A percentile compares a stretch with the other conserved stretches of the same genome.
Evolutionary conservation across 2,113 vertebrate genomes (phyloP).

Genomic region (Butastur rufipennis): DNA sequence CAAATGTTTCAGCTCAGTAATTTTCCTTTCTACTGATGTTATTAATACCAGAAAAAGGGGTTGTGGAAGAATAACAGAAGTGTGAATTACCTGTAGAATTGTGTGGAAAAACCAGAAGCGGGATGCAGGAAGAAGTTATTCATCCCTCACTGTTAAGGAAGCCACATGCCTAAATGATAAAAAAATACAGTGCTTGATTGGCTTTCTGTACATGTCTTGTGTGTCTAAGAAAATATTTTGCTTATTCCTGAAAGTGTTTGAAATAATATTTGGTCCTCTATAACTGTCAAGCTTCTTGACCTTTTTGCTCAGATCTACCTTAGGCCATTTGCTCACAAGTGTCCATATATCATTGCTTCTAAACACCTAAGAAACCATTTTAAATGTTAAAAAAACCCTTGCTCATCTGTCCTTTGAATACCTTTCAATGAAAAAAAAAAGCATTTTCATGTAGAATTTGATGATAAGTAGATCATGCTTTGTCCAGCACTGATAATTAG

Average conservation of each 20-base stretch:
- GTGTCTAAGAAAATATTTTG: not conserved
- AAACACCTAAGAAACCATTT: not conserved
- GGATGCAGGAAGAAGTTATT: not conserved
- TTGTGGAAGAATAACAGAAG: not conserved
- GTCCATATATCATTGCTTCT: not conserved
- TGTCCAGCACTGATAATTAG: not conserved
- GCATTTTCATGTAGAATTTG: not conserved
- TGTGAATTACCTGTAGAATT: not conserved
- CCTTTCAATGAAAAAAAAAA: not conserved
- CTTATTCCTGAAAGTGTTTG: not conserved
- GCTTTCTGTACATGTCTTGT: not conserved
- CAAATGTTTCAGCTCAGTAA: not conserved
- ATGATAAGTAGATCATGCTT: rapidly evolving
- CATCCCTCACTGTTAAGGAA: not conserved
- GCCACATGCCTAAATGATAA: not conserved
- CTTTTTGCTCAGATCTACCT: not conserved
- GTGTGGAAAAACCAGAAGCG: not conserved
- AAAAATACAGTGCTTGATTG: not conserved
- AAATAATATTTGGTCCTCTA: not conserved
- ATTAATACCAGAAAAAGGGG: not conserved
- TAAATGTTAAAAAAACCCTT: not conserved
- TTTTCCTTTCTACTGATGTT: not conserved
- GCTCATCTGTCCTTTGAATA: not conserved
- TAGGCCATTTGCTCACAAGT: not conserved
- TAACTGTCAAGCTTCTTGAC: not conserved